Evolutionary conservation across 2,888 invertebrate genomes (phyloP), one percentile per base, ranked within the genome.

Genomic region (Leptopterna dolabrata): DNA sequence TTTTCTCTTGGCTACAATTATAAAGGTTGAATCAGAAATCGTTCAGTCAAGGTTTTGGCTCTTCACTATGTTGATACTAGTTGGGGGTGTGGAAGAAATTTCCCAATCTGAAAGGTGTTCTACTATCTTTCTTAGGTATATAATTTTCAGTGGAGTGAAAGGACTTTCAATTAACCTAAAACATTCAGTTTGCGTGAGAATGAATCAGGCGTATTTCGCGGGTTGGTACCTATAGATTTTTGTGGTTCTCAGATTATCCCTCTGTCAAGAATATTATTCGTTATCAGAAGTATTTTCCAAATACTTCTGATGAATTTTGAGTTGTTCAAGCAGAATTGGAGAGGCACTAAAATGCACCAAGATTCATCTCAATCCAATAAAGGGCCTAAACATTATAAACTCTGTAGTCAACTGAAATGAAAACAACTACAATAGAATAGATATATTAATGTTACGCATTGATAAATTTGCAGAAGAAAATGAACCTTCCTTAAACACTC

Each of bases 341-440:
- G 71, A 41, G 76, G 76, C 76, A 30, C 76, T 41, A 41, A 14
- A 41, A 14, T 41, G 41, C 41, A 76, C 41, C 76, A 41, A 30
- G 14, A 30, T 30, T 30, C 71, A 71, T 24, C 27, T 71, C 27
- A 71, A 51, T 51, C n/a, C 51, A 51, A 51, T 51, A n/a, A 51
- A 51, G 51, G 51, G 51, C 51, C n/a, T 51, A 51, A 14, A n/a
- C 51, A 51, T 51, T 51, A 51, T n/a, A 51, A 51, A 51, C 51
- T 51, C n/a, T n/a, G 51, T 51, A 27, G 27, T 71, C 30, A 71
- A 71, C 71, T 16, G 29, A 71, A 27, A 71, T 71, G 71, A 71
- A 71, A 71, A 71, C 2, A 30, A 71, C 71, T 71, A 41, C 76
- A 29, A 81, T 30, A 80, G 80, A 27, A 47, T 30, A 82, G 36